phyloP scores from a whole-genome alignment of 1,140 invertebrate genomes.

The Nilaparvata lugens region DNA sequence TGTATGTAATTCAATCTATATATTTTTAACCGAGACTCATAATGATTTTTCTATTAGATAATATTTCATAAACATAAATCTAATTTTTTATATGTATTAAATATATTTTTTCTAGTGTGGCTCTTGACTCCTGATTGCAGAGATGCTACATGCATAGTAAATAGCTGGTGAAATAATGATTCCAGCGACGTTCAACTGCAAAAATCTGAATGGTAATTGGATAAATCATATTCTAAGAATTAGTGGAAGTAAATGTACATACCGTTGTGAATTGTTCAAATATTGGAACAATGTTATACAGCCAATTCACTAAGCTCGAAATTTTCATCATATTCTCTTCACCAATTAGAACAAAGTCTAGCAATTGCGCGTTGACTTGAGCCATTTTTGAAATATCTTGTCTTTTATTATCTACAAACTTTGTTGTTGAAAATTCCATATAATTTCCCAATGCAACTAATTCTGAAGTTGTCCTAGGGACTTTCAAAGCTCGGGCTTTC shows the following conservation, averaged over 20 bases:
- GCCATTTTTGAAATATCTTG: background rate
- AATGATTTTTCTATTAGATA: no score
- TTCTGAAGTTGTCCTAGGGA: background rate
- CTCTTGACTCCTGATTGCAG: no score
- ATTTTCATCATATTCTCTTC: constrained; percentile 48
- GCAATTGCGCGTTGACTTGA: background rate
- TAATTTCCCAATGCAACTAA: background rate
- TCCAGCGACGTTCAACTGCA: no score
- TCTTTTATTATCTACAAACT: background rate
- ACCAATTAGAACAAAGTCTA: constrained; percentile 58
- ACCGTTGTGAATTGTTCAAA: constrained; percentile 33
- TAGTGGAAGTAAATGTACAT: constrained; percentile 54
- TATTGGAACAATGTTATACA: constrained; percentile 12
- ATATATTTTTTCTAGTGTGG: no score
- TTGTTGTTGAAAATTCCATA: background rate
- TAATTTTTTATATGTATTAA: no score
- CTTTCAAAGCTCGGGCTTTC: background rate
- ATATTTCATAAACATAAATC: no score
- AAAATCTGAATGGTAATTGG: no score
- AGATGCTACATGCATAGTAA: no score
- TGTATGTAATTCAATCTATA: background rate
- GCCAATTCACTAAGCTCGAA: constrained; percentile 9
- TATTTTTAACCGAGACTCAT: no score
- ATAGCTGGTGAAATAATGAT: no score
- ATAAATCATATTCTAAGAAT: constrained; percentile 58